Evolutionary conservation across 2,888 invertebrate genomes (phyloP).

Genomic region (Nezara viridula): DNA sequence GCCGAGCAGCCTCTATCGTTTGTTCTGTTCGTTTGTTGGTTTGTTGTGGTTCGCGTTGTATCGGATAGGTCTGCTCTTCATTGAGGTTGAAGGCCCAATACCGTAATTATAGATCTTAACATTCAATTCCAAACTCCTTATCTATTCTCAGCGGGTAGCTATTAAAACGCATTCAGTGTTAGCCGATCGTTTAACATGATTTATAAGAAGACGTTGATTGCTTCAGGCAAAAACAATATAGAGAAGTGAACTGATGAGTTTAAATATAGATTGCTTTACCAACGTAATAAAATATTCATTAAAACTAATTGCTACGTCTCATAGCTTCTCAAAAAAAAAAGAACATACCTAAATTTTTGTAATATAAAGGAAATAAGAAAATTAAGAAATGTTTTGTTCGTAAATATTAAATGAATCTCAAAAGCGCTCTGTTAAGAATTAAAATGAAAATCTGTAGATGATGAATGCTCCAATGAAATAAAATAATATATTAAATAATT

Average conservation of each 20-base stretch:
- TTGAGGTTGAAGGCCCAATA: not conserved
- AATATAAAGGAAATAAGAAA: too few species aligned
- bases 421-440: too few species aligned
- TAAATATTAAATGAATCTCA: too few species aligned
- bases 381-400: too few species aligned
- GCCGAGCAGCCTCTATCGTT: not conserved
- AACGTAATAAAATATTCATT: too few species aligned
- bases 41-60: not conserved
- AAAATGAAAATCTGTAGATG: too few species aligned
- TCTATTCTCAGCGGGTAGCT: not conserved
- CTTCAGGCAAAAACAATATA: not conserved
- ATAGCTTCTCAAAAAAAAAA: too few species aligned
- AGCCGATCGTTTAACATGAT: not conserved
- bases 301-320: too few species aligned
- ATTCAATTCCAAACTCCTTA: not conserved
- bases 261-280: not conserved
- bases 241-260: not conserved
- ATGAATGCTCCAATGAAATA: too few species aligned
- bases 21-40: constrained; percentile 3
- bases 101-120: constrained; percentile 2
- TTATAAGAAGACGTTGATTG: not conserved
- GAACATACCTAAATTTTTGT: too few species aligned
- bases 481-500: too few species aligned
- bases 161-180: constrained; percentile 29
- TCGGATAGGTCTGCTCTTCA: not conserved